Percentiles rank a stretch among this genome's conserved stretches.
Evolutionary conservation across 2,888 invertebrate genomes (phyloP).

Genomic region (Eupithecia subfuscata): DNA sequence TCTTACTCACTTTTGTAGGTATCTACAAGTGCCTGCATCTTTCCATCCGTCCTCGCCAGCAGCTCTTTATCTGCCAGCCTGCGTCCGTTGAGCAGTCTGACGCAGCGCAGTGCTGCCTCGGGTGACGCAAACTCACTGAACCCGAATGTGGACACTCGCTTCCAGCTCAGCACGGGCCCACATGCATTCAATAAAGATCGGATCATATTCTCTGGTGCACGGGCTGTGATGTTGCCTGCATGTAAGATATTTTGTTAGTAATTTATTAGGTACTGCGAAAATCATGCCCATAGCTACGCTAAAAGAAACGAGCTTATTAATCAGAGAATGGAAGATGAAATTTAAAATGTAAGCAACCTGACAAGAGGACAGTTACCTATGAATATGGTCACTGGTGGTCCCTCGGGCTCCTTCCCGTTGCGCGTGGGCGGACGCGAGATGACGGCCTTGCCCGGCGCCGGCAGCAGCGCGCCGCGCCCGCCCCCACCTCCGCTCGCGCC

Average conservation of each 20-base stretch:
- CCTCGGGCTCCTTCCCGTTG: conserved; percentile 80
- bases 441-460: conserved; percentile 60
- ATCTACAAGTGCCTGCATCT: conserved; percentile 97
- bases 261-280: not conserved
- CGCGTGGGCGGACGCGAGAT: conserved; percentile 68
- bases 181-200: conserved; percentile 95
- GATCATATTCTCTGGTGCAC: conserved; percentile 97
- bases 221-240: conserved; percentile 88
- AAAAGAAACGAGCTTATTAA: too few relatives aligned
- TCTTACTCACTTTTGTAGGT: conserved; percentile 91
- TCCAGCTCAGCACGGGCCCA: conserved; percentile 98
- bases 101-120: conserved; percentile 97
- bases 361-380: conserved; percentile 70
- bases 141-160: conserved; percentile 98
- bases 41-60: conserved; percentile 98
- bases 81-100: conserved; percentile 95
- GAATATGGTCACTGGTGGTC: conserved; percentile 98
- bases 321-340: too few relatives aligned
- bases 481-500: conserved; percentile 38
- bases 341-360: not conserved
- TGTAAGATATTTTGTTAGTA: not conserved
- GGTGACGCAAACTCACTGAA: conserved; percentile 98
- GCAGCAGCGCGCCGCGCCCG: conserved; percentile 55
- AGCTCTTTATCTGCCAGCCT: conserved; percentile 96
- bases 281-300: too few relatives aligned